Base-by-base conservation (phyloP, 2,888 invertebrate species). In the Eristalis pertinax region DNA sequence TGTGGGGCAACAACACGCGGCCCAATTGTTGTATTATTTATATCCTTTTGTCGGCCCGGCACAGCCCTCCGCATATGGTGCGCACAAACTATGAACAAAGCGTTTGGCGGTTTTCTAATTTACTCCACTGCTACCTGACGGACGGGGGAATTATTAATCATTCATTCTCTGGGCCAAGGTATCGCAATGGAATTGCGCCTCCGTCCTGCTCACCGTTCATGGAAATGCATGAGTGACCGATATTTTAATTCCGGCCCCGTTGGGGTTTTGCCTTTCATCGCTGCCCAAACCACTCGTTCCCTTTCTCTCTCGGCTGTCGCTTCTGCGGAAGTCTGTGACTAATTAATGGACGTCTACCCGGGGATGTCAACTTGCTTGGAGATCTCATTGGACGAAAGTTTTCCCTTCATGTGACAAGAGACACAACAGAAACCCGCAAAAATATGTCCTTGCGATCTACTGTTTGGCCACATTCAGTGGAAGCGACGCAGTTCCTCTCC, bases 11-110 rank as follows among this genome's bases (percentile, higher is more conserved):
- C 50, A 64, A 74, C 82, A 73, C 87, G 80, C 83, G 75, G 84
- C 41, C 87, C 87, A 87, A 84, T 87, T 87, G 87, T 87, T 87
- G 84, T 87, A 84, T 87, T 87, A 87, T 87, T 87, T 87, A 87
- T 84, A 87, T 87, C 87, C 87, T 87, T 87, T 87, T 87, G 84
- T 84, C 72, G 84, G 84, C 56, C 79, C 67, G 22, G 60, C 13
- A 62, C 19, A 29, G 72, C 68, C 69, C 76, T 84, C 35, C 62
- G 67, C 86, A 83, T 83, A 87, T 84, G 80, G 74, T 79, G 69
- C 58, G 41, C 10, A 41, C 11, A 38, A 77, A 68, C 13, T 65
- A 35, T 65, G 82, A 82, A 83, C 83, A 87, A 87, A 87, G 83
- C 72, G 75, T 60, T 76, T 73, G 41, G 43, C 38, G 75, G 75